Conservation (phyloP, 2,797 vertebrate species). For the Micromesistius poutassou region DNA sequence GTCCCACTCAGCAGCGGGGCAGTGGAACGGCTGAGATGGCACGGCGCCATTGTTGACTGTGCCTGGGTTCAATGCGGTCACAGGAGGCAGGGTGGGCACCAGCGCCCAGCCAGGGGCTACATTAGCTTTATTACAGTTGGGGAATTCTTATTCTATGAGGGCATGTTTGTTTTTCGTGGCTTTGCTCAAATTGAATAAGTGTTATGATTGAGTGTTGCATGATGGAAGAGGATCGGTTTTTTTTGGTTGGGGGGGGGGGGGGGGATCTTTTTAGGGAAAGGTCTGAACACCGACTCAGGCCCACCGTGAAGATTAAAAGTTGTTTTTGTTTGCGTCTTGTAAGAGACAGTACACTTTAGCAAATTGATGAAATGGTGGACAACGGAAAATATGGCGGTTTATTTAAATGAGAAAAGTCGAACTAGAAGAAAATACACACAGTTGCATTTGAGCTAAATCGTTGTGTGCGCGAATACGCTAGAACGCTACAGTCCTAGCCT, state of each 20-base stretch:
- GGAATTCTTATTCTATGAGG: background rate
- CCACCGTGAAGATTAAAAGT: no score
- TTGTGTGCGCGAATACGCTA: no score
- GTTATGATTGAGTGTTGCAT: background rate
- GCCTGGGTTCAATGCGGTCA: constrained; percentile 54
- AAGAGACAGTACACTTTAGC: no score
- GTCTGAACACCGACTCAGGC: no score
- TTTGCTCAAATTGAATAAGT: background rate
- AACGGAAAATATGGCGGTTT: background rate
- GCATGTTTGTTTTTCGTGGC: background rate
- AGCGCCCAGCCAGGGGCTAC: background rate
- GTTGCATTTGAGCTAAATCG: no score
- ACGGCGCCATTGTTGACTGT: constrained; percentile 51
- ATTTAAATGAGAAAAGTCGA: background rate
- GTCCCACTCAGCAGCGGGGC: constrained; percentile 54
- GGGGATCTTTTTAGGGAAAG: no score
- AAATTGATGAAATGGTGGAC: background rate
- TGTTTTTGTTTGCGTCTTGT: no score
- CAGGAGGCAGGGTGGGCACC: constrained; percentile 23
- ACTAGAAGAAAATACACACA: no score
- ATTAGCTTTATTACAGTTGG: background rate
- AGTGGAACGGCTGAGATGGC: constrained; percentile 57
- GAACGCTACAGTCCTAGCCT: no score
- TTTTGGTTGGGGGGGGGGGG: no score
- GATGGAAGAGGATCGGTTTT: background rate